A percentile compares a stretch with the other conserved stretches of the same genome.
phyloP scores from a whole-genome alignment of 92 coral and sea anemone genomes.

The Desmophyllum pertusum region DNA sequence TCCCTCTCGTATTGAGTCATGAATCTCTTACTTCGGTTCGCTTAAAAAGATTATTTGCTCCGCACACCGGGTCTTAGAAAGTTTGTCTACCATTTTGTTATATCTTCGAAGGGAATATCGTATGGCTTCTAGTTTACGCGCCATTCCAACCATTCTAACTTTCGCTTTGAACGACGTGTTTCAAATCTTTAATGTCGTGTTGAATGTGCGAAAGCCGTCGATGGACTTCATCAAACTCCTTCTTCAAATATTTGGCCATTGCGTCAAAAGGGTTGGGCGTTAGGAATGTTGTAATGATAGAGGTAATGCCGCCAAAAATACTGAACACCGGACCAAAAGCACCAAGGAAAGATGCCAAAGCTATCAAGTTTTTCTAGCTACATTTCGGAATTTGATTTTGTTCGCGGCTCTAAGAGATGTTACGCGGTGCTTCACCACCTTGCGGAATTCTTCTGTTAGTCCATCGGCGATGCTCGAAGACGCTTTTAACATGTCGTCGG shows the following conservation, averaged over 20 bases:
- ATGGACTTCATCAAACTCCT: conserved; percentile 40
- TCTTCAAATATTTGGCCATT: conserved; percentile 37
- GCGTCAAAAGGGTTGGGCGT: too few species aligned
- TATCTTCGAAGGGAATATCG: conserved; percentile 30
- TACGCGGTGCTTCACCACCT: neutral
- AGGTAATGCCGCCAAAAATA: conserved; percentile 33
- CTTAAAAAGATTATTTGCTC: conserved; percentile 12
- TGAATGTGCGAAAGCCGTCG: conserved; percentile 34
- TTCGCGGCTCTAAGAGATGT: neutral
- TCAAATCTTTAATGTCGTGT: conserved; percentile 29
- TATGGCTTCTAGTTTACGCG: conserved; percentile 23
- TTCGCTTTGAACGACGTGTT: conserved; percentile 5
- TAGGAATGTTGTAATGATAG: conserved; percentile 36
- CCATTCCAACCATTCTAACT: conserved; percentile 15
- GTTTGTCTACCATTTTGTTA: conserved; percentile 29
- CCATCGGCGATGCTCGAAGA: conserved; percentile 35
- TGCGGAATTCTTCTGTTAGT: neutral
- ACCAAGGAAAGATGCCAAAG: conserved; percentile 4
- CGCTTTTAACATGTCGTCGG: conserved; percentile 27
- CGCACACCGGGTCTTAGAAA: conserved; percentile 38
- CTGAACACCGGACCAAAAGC: conserved; percentile 29
- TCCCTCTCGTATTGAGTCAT: conserved; percentile 2
- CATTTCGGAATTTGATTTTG: neutral
- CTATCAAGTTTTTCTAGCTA: neutral
- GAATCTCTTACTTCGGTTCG: conserved; percentile 9